Percentiles rank a stretch among this genome's conserved stretches.
phyloP scores from a whole-genome alignment of 2,888 invertebrate species.

The Lymantria dispar region DNA sequence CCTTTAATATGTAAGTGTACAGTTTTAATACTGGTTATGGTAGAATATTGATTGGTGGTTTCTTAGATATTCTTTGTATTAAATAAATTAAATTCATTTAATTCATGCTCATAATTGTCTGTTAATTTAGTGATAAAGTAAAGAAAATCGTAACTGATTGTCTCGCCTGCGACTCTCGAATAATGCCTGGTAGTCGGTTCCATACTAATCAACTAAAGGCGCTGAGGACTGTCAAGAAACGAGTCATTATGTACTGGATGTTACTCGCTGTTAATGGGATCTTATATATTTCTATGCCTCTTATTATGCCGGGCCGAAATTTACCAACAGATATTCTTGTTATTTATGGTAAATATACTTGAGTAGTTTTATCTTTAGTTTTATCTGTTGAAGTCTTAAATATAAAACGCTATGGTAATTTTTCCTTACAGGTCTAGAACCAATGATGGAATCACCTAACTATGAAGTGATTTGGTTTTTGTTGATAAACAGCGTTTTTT shows the following conservation, averaged over 20 bases:
- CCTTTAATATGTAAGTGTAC: constrained; percentile 31
- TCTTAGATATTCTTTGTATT: no score
- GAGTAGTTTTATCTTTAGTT: no score
- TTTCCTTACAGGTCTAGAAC: constrained; percentile 8
- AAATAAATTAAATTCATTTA: neutral
- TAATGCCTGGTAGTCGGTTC: constrained; percentile 21
- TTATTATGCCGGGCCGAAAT: constrained; percentile 9
- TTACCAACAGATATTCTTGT: constrained; percentile 10
- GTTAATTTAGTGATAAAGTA: constrained; percentile 18
- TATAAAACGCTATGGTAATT: no score
- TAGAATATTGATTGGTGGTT: no score
- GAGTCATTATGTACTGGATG: constrained; percentile 15
- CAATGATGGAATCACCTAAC: constrained; percentile 12
- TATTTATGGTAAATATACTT: constrained; percentile 8
- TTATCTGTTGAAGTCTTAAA: no score
- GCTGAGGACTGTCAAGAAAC: constrained; percentile 11
- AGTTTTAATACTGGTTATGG: no score
- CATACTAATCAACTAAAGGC: constrained; percentile 15
- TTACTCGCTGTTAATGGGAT: constrained; percentile 10
- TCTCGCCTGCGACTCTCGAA: constrained; percentile 20
- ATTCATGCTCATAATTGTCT: neutral
- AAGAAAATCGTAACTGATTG: constrained; percentile 20
- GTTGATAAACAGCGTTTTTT: neutral
- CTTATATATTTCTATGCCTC: constrained; percentile 9
- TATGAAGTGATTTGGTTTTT: constrained; percentile 13